Base-by-base conservation (phyloP, 2,797 vertebrate species). In the Hippopotamyrus pictus region DNA sequence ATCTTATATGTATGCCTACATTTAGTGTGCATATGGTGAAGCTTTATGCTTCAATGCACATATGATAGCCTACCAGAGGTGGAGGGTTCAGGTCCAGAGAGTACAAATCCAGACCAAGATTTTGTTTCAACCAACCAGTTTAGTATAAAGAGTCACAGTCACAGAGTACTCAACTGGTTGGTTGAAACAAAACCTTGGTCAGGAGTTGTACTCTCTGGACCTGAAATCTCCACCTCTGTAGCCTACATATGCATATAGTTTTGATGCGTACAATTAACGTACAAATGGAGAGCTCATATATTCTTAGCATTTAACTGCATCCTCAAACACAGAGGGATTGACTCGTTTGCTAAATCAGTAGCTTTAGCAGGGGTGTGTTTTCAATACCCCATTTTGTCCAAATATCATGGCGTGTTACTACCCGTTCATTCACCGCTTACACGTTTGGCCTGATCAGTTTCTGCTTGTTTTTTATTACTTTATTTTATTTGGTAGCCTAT, bases 391-490 rank as follows among this genome's bases (percentile, higher is more conserved):
- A 50, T 85, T 51, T 85, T 2, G 8, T 51, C 25, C 48, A 14
- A 3, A 50, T 48, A 29, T 14, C 2, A 29, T 85, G 83, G 22
- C 48, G n/a, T 51, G 1, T 73, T 33, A 14, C 86, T n/a, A 14
- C 37, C 29, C n/a, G 48, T 51, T 50, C 46, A 14, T 29, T 0
- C 25, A 37, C 19, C 33, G 11, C 57, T 37, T 69, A 4, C 59
- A 50, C 84, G 3, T 51, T 57, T 51, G 8, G 44, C 85, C 90
- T 94, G 92, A 92, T 92, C 92, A 91, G 85, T 90, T 88, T 84
- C 90, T 88, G 89, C 90, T 92, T 95, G 92, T 92, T 95, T 93
- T 93, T 89, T 41, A 46, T 57, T 89, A 83, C 91, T 90, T 91
- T 90, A 92, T 92, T 91, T 90, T 93, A 82, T 92, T 41, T 22